Conservation (phyloP, 2,888 invertebrate species). For the Xestia ashworthii region DNA sequence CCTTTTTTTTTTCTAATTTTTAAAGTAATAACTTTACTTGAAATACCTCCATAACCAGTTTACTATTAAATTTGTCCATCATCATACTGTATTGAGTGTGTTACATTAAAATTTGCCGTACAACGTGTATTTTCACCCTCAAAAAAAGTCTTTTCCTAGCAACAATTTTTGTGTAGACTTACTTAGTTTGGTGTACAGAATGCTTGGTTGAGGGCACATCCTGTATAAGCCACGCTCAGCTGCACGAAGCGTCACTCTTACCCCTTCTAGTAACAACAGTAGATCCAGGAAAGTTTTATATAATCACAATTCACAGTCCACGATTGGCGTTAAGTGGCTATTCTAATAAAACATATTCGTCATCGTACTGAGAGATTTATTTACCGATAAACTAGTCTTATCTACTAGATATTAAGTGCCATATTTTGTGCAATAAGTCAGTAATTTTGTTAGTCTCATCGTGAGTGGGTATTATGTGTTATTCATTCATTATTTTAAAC, state of each 20-base stretch:
- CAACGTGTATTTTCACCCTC: too few relatives aligned
- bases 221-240: conserved; percentile 10
- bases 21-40: too few relatives aligned
- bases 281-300: conserved; percentile 67
- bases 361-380: conserved; percentile 69
- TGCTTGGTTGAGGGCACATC: too few relatives aligned
- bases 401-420: conserved; percentile 58
- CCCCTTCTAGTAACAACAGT: conserved; percentile 65
- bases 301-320: conserved; percentile 73
- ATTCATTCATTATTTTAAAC: conserved; percentile 13
- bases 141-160: too few relatives aligned
- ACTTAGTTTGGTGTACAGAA: too few relatives aligned
- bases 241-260: conserved; percentile 1
- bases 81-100: too few relatives aligned
- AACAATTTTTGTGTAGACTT: too few relatives aligned
- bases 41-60: too few relatives aligned
- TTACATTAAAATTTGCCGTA: too few relatives aligned
- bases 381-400: conserved; percentile 62
- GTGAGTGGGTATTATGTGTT: not conserved
- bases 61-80: too few relatives aligned
- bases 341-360: conserved; percentile 74
- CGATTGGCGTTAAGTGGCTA: conserved; percentile 76
- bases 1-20: too few relatives aligned
- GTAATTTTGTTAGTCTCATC: conserved; percentile 13
- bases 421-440: conserved; percentile 38